Evolutionary conservation across 64 coral and sea anemone species (phyloP), one percentile per base, ranked within the genome.

Genomic region (Porites lutea): DNA sequence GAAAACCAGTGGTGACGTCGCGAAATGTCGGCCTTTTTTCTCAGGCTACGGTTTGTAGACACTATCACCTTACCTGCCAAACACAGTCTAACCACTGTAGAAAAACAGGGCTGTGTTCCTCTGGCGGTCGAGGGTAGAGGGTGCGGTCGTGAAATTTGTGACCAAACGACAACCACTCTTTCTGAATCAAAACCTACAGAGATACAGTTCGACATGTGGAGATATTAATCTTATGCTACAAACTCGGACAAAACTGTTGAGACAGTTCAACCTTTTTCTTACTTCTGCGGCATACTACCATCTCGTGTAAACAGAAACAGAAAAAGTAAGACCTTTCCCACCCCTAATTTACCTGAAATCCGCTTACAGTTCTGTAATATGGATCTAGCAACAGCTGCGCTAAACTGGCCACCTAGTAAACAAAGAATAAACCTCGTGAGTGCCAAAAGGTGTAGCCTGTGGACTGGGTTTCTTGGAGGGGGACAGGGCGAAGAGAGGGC

Each of bases 71-170:
- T 75, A 98, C 96, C 97, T 98, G 97, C 97, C 97, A 96, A 68
- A 98, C 97, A 96, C 97, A 98, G 61, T 98, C 97, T 51, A 98
- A 74, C 94, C 94, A 98, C 77, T 98, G 97, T 9, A 98, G 91
- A 59, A 95, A 98, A 2, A 98, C 82, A 20, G 97, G 97, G 50
- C 91, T 95, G 22, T 96, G 94, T 23, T 91, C 94, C 52, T 96
- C 97, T 11, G 45, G 14, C 43, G 60, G 77, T 4, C 84, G 79
- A 23, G 55, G 82, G 27, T 46, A 58, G 2, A 87, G 51, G 74
- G 49, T 77, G 52, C 97, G 94, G 55, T 91, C 88, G 22, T 86
- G 85, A 88, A 99, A 99, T 50, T 72, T 86, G 59, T 99, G 97
- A 64, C 91, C 71, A 67, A 99, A 99, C 13, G 97, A 93, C 49